Conservation (phyloP, 2,888 invertebrate genomes). For the Caenorhabditis sp. region DNA sequence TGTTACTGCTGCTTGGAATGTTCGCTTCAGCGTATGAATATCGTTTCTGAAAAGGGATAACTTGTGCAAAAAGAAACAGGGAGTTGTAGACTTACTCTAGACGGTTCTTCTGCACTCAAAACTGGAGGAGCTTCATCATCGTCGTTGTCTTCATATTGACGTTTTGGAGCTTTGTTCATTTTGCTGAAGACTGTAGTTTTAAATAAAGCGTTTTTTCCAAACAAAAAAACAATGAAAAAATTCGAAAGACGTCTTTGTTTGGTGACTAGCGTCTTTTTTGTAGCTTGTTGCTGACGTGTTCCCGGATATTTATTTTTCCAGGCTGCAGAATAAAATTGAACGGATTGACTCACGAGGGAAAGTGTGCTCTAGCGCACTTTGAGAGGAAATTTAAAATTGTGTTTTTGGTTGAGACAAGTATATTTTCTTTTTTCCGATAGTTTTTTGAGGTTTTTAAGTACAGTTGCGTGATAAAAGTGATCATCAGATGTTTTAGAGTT, state of each 20-base stretch:
- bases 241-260: not conserved
- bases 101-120: not conserved
- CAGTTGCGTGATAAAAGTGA: no score
- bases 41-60: not conserved
- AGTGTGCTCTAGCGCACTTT: no score
- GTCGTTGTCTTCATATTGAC: not conserved
- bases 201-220: not conserved
- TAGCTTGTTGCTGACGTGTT: conserved; percentile 7
- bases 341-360: no score
- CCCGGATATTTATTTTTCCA: not conserved
- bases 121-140: not conserved
- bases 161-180: not conserved
- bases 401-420: no score
- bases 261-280: not conserved
- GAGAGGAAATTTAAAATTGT: no score
- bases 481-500: no score
- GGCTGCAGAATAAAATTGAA: no score
- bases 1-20: not conserved
- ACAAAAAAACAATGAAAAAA: not conserved
- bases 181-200: not conserved
- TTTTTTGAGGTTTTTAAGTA: no score
- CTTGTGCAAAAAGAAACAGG: not conserved
- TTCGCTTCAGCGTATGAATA: not conserved
- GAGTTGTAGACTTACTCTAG: not conserved
- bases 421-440: no score